Percentiles rank a stretch among this genome's conserved stretches.
Conservation (phyloP, 2,888 invertebrate genomes). For the Matsumyia berberina region DNA sequence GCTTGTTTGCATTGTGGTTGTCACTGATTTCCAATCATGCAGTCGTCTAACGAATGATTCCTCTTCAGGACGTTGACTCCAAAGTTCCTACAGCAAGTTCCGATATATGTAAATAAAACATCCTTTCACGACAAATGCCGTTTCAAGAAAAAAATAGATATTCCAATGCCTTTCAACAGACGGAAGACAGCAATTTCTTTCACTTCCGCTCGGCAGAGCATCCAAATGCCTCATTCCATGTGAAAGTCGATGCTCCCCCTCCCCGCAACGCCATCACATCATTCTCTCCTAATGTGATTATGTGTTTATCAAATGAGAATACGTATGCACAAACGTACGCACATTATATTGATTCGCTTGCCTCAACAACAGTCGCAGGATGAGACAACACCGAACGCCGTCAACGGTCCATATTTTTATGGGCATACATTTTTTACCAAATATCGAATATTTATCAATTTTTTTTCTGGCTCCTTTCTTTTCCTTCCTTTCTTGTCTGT, state of each 20-base stretch:
- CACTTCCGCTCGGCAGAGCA: constrained; percentile 45
- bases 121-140: too few species aligned
- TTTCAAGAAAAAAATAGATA: constrained; percentile 3
- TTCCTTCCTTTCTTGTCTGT: not conserved
- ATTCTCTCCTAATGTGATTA: constrained; percentile 72
- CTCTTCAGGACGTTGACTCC: too few species aligned
- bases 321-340: constrained; percentile 30
- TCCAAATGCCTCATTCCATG: not conserved
- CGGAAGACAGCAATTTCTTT: constrained; percentile 54
- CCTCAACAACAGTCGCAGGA: constrained; percentile 24
- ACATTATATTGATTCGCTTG: constrained; percentile 57
- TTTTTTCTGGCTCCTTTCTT: constrained; percentile 25
- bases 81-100: too few species aligned
- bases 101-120: too few species aligned
- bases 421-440: constrained; percentile 74
- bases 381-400: constrained; percentile 37
- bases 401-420: constrained; percentile 72
- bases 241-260: constrained; percentile 1
- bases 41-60: too few species aligned
- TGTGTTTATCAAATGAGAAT: constrained; percentile 71
- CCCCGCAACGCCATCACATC: constrained; percentile 48
- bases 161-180: constrained; percentile 37
- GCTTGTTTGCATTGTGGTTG: too few species aligned
- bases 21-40: too few species aligned
- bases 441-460: constrained; percentile 77